These are phyloP conservation scores for Phaetusa simplex DNA, from an alignment of 2,113 vertebrate species.

Conservation along the genomic window DNA sequence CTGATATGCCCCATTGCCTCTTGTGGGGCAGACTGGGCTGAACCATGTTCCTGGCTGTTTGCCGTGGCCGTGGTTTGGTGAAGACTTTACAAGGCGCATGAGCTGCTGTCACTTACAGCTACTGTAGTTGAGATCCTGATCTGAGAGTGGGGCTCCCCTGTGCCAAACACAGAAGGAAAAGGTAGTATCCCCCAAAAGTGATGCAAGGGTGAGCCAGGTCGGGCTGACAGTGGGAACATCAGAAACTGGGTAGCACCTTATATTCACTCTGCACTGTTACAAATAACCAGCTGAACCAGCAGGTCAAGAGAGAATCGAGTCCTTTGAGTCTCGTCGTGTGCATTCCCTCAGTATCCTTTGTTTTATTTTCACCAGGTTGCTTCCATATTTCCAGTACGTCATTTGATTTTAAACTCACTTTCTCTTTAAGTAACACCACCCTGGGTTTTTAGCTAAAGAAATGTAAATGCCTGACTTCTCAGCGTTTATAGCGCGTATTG, in stretches of 20 bases:
- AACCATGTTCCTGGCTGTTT: not conserved
- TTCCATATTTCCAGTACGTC: not conserved
- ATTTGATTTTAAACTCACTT: not conserved
- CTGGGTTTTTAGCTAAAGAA: not conserved
- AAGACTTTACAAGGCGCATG: not conserved
- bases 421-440: not conserved
- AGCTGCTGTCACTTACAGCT: not conserved
- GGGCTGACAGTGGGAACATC: not conserved
- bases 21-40: not conserved
- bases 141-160: not conserved
- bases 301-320: not conserved
- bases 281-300: not conserved
- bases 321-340: accelerated
- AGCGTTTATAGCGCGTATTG: not conserved
- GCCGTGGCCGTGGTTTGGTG: not conserved
- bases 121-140: not conserved
- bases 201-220: not conserved
- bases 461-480: not conserved
- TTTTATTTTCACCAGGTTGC: accelerated
- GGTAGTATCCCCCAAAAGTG: too few species aligned
- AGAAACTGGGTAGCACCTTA: not conserved
- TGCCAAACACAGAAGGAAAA: not conserved
- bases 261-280: not conserved
- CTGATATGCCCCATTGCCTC: accelerated
- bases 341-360: not conserved